Evolutionary conservation across 2,888 invertebrate species (phyloP).

Genomic region (Caenorhabditis uteleia): DNA sequence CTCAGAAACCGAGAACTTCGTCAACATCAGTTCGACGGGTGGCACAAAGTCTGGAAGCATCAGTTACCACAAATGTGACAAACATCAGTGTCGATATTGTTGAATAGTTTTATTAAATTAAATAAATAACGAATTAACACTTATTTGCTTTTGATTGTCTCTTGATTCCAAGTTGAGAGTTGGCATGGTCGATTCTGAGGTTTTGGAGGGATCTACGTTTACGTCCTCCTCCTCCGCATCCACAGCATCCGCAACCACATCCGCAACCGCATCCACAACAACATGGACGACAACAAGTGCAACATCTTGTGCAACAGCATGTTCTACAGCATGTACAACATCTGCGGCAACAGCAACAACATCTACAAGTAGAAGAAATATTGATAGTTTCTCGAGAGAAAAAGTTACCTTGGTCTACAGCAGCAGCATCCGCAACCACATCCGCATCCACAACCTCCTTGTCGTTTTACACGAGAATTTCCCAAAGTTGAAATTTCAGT

Average conservation of each 20-base stretch:
- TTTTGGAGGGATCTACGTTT: slow-evolving; percentile 46
- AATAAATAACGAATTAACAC: neutral
- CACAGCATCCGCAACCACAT: slow-evolving; percentile 3
- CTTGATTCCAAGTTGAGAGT: slow-evolving; percentile 33
- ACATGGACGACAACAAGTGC: slow-evolving; percentile 11
- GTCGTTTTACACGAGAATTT: slow-evolving; percentile 31
- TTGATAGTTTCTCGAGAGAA: neutral
- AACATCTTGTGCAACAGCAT: slow-evolving; percentile 8
- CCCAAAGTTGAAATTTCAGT: slow-evolving; percentile 31
- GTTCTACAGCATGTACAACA: slow-evolving; percentile 8
- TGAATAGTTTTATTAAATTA: neutral
- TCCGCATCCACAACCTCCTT: slow-evolving; percentile 35
- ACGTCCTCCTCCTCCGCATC: slow-evolving; percentile 20
- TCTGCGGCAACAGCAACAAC: slow-evolving; percentile 7
- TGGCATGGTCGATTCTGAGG: slow-evolving; percentile 40
- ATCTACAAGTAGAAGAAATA: slow-evolving; percentile 5
- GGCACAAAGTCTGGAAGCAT: neutral
- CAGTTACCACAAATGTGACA: slow-evolving; percentile 1
- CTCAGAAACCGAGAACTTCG: neutral
- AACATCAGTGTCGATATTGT: neutral
- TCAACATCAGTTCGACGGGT: neutral
- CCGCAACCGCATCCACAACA: slow-evolving; percentile 26
- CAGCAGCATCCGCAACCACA: slow-evolving; percentile 37
- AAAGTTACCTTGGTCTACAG: slow-evolving; percentile 7
- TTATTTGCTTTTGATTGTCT: slow-evolving; percentile 12